phyloP scores from a whole-genome alignment of 1,140 invertebrate species.

The Halesus radiatus region DNA sequence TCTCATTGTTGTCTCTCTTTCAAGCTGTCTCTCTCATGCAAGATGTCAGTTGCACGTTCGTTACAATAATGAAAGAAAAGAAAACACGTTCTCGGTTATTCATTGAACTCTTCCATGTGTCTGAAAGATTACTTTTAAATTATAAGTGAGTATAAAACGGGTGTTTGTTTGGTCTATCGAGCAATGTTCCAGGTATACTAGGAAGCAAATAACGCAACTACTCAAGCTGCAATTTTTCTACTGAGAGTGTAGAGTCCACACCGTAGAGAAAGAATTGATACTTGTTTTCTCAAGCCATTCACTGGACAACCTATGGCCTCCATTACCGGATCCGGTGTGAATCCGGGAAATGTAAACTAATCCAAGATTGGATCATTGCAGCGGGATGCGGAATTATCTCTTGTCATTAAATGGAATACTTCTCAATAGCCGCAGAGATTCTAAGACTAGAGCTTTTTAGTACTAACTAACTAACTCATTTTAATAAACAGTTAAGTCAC shows the following conservation, averaged over 20 bases:
- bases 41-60: no score
- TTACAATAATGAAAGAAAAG: no score
- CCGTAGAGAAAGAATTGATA: constrained; percentile 44
- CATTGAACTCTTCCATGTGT: no score
- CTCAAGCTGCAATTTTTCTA: neutral
- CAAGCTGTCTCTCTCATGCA: no score
- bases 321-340: constrained; percentile 49
- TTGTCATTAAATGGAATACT: neutral
- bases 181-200: no score
- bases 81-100: no score
- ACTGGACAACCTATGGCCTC: constrained; percentile 36
- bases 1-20: no score
- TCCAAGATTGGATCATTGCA: constrained; percentile 21
- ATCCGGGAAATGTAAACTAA: constrained; percentile 47
- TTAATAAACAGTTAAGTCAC: no score
- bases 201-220: neutral
- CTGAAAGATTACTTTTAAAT: no score
- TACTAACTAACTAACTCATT: no score
- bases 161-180: no score
- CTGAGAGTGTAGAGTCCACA: constrained; percentile 4
- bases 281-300: constrained; percentile 39
- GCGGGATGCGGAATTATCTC: neutral
- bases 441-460: neutral
- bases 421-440: neutral
- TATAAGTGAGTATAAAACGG: no score